Conservation (phyloP, 2,797 vertebrate species). For the Anguilla pacifica region DNA sequence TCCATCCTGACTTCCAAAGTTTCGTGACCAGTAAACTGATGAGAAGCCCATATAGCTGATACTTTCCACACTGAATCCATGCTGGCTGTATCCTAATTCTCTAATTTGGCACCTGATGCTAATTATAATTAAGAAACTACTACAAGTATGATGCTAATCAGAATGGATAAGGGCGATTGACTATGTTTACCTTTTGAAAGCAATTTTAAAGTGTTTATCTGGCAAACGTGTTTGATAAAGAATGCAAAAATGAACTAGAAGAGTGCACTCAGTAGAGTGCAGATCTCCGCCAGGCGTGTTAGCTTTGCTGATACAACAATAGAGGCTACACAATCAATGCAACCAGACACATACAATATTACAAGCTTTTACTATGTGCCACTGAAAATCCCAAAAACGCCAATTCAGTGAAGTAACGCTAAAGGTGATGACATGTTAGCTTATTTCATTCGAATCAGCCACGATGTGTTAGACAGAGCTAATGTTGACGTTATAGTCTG, state of each 20-base stretch:
- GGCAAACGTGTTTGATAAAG: neutral
- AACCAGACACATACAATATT: too few species aligned
- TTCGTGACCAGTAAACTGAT: conserved; percentile 13
- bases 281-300: too few species aligned
- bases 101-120: conserved; percentile 2
- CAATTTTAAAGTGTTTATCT: neutral
- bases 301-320: too few species aligned
- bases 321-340: too few species aligned
- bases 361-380: too few species aligned
- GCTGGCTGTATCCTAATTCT: neutral
- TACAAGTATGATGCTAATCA: neutral
- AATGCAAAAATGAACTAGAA: neutral
- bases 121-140: conserved; percentile 1
- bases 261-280: too few species aligned
- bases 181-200: neutral
- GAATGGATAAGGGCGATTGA: neutral
- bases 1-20: conserved; percentile 25
- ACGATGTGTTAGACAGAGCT: too few species aligned
- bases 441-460: too few species aligned
- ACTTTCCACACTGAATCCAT: neutral
- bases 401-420: too few species aligned
- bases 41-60: conserved; percentile 3
- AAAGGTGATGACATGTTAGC: too few species aligned
- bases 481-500: too few species aligned
- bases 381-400: too few species aligned